Conservation (phyloP, 2,797 vertebrate genomes). For the Dipus sagitta region DNA sequence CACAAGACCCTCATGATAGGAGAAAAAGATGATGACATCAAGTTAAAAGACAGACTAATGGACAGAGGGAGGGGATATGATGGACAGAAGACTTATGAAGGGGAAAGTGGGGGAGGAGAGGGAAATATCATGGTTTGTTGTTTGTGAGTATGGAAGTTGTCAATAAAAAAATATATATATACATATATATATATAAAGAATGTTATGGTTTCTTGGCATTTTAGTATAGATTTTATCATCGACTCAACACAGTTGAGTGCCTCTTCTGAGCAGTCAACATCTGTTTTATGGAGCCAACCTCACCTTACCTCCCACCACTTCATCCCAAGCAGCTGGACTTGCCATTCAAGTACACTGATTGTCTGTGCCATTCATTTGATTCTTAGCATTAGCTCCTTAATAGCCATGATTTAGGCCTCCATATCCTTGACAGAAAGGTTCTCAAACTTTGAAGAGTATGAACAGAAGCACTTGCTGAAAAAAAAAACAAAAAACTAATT, state of each 20-base stretch:
- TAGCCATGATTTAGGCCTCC: not conserved
- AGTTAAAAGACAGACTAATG: no score
- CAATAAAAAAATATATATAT: no score
- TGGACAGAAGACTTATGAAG: no score
- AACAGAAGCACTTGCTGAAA: slow-evolving; percentile 31
- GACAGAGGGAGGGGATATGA: no score
- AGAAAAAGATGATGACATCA: no score
- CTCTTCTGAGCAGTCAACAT: slow-evolving; percentile 32
- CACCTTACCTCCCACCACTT: not conserved
- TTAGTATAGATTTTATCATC: not conserved
- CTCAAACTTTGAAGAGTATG: slow-evolving; percentile 46
- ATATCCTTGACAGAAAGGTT: slow-evolving; percentile 35
- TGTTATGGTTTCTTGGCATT: slow-evolving; percentile 1
- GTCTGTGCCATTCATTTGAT: not conserved
- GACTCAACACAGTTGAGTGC: slow-evolving; percentile 20
- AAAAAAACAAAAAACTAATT: slow-evolving; percentile 14
- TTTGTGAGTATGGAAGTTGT: no score
- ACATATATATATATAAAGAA: not conserved
- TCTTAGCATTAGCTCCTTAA: slow-evolving; percentile 22
- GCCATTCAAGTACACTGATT: not conserved
- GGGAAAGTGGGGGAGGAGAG: no score
- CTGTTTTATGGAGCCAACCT: not conserved
- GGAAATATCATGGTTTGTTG: no score
- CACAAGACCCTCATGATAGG: no score
- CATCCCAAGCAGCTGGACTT: slow-evolving; percentile 20